phyloP scores from a whole-genome alignment of 2,797 vertebrate genomes.

The Stomatorhinus walkeri region DNA sequence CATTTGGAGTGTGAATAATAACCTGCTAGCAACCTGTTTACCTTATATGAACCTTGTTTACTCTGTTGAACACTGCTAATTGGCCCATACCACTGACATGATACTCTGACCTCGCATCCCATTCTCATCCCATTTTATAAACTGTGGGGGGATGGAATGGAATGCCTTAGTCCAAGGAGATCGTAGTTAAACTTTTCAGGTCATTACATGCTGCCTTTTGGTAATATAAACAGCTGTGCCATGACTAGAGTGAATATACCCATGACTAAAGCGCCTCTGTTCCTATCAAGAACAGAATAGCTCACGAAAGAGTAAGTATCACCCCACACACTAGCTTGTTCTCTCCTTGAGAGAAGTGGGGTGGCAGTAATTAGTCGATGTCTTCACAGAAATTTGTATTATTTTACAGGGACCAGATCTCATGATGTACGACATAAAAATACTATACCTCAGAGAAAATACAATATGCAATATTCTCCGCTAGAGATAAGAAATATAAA shows the following conservation, averaged over 20 bases:
- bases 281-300: not conserved
- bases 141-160: not conserved
- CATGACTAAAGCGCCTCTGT: not conserved
- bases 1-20: conserved; percentile 18
- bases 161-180: not conserved
- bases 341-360: not conserved
- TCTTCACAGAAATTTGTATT: not conserved
- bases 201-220: not conserved
- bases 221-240: not conserved
- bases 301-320: not conserved
- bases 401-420: not conserved
- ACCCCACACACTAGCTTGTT: not conserved
- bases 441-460: not conserved
- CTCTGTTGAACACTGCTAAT: not conserved
- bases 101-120: not conserved
- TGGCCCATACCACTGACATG: not conserved
- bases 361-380: not conserved
- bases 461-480: not conserved
- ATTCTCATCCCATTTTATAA: not conserved
- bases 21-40: conserved; percentile 9
- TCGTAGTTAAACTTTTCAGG: not conserved
- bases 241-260: not conserved
- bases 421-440: not conserved
- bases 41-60: conserved; percentile 6
- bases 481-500: not conserved